Percentiles rank a stretch among this genome's conserved stretches.
Evolutionary conservation across 2,888 invertebrate species (phyloP).

Genomic region (Crematogaster levior): DNA sequence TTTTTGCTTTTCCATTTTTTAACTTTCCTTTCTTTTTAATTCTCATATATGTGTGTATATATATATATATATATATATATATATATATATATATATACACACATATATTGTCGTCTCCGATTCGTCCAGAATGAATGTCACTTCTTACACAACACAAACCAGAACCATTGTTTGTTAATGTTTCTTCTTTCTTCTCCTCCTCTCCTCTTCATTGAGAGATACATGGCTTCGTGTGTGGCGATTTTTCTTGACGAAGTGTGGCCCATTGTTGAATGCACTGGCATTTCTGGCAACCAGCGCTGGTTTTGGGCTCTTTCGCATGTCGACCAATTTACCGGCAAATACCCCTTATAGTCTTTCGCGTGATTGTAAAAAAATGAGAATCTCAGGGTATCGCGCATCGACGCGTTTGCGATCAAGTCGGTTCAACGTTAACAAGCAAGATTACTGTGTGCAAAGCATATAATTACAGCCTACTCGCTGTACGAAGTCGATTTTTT

Average conservation of each 20-base stretch:
- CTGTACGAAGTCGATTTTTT: constrained; percentile 11
- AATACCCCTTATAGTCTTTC: constrained; percentile 44
- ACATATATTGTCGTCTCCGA: constrained; percentile 42
- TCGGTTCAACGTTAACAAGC: constrained; percentile 18
- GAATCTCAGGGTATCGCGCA: constrained; percentile 40
- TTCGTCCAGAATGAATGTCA: constrained; percentile 68
- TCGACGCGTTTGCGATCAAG: background rate
- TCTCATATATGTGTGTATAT: too few species aligned
- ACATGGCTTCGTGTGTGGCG: constrained; percentile 66
- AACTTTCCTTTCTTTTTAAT: constrained; percentile 5
- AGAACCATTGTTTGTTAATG: constrained; percentile 82
- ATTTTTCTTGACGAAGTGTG: constrained; percentile 67
- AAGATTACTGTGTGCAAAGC: background rate
- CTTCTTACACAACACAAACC: constrained; percentile 68
- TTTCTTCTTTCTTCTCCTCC: constrained; percentile 49
- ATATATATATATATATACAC: too few species aligned
- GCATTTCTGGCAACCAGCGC: constrained; percentile 18
- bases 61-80: background rate
- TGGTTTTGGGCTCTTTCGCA: constrained; percentile 30
- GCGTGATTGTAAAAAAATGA: constrained; percentile 41
- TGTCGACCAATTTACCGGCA: constrained; percentile 56
- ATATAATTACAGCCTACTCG: constrained; percentile 25
- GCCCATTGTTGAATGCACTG: constrained; percentile 62
- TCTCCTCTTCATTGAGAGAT: constrained; percentile 18
- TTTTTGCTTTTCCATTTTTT: constrained; percentile 61